These are phyloP conservation scores for Bursaphelenchus mucronatus DNA, from an alignment of 1,140 invertebrate genomes.

Conservation along the genomic window DNA sequence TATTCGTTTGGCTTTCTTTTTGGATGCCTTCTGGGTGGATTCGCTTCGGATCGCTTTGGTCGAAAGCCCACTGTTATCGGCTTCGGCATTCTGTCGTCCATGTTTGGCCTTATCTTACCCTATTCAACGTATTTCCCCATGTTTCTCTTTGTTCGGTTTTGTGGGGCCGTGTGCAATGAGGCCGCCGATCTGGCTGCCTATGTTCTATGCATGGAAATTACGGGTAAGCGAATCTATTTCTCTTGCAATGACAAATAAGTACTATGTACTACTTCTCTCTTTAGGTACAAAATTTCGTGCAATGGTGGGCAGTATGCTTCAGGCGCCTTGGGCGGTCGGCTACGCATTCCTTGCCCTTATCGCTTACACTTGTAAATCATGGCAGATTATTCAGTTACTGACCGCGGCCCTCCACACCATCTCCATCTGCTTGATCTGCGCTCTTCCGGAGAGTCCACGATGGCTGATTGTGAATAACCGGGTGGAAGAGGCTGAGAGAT, in stretches of 20 bases:
- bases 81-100: constrained; percentile 57
- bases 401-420: constrained; percentile 55
- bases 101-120: constrained; percentile 56
- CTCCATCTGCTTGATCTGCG: constrained; percentile 52
- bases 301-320: constrained; percentile 56
- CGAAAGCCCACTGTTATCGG: constrained; percentile 56
- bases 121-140: constrained; percentile 60
- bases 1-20: constrained; percentile 58
- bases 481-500: constrained; percentile 55
- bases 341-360: constrained; percentile 56
- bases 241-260: constrained; percentile 1
- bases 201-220: constrained; percentile 56
- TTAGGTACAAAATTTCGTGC: constrained; percentile 54
- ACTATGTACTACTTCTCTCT: constrained; percentile 12
- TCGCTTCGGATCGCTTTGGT: constrained; percentile 52
- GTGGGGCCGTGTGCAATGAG: constrained; percentile 59
- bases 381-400: constrained; percentile 57
- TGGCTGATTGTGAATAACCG: constrained; percentile 59
- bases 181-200: constrained; percentile 57
- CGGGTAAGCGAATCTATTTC: constrained; percentile 31
- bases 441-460: constrained; percentile 55
- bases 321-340: constrained; percentile 59
- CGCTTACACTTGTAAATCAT: constrained; percentile 57
- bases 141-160: constrained; percentile 59
- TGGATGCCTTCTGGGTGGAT: constrained; percentile 56